Percentiles rank a stretch among this genome's conserved stretches.
Conservation (phyloP, 1,140 invertebrate species). For the Pentalonia nigronervosa region DNA sequence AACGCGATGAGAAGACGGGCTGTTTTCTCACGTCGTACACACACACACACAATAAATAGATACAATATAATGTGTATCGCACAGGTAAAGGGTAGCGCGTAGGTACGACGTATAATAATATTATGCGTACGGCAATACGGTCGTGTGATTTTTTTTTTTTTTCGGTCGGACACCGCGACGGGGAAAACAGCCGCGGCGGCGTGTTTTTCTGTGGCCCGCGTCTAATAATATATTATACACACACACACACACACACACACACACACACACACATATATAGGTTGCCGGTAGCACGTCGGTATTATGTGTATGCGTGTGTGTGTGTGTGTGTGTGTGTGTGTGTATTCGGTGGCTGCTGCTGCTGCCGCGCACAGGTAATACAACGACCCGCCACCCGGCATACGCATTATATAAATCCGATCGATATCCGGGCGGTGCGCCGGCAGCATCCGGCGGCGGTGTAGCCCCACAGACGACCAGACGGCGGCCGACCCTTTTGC, state of each 20-base stretch:
- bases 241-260: too few relatives aligned
- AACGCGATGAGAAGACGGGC: not conserved
- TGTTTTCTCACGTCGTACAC: not conserved
- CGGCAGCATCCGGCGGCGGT: slow-evolving; percentile 15
- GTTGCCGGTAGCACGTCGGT: not conserved
- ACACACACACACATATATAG: too few relatives aligned
- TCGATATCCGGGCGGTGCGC: slow-evolving; percentile 44
- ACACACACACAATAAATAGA: not conserved
- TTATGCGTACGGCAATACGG: not conserved
- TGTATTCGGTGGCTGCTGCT: not conserved
- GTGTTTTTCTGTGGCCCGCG: not conserved
- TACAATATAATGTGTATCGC: not conserved
- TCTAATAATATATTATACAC: not conserved
- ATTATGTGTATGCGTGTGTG: too few relatives aligned
- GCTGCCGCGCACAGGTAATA: not conserved
- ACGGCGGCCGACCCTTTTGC: slow-evolving; percentile 17
- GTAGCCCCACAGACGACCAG: slow-evolving; percentile 5
- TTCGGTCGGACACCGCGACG: not conserved
- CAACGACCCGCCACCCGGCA: not conserved
- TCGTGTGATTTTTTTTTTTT: slow-evolving; percentile 32
- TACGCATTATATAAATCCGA: slow-evolving; percentile 34
- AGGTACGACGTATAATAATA: not conserved
- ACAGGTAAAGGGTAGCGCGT: not conserved
- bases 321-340: not conserved
- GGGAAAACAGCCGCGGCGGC: not conserved